Conservation (phyloP, 2,888 invertebrate species). For the Campaea margaritaria region DNA sequence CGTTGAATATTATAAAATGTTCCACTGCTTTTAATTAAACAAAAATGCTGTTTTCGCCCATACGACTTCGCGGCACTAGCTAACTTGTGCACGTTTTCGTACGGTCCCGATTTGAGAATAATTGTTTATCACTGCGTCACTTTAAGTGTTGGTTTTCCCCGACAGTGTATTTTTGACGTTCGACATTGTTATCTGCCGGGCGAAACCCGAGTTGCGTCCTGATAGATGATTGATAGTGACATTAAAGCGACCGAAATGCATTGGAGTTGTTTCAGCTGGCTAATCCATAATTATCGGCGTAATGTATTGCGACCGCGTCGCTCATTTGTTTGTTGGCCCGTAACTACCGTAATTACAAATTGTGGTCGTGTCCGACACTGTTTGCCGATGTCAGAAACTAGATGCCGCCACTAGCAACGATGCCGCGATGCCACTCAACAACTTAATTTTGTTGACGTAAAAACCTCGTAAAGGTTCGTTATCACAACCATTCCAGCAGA, state of each 20-base stretch:
- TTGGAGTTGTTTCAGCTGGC: conserved; percentile 62
- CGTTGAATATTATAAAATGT: no score
- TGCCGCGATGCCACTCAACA: conserved; percentile 5
- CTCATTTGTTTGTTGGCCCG: conserved; percentile 62
- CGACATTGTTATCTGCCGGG: conserved; percentile 47
- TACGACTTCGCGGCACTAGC: no score
- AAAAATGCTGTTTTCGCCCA: no score
- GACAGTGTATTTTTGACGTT: conserved; percentile 35
- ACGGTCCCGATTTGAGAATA: no score
- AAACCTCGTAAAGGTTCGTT: conserved; percentile 41
- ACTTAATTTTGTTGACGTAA: conserved; percentile 36
- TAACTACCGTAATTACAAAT: conserved; percentile 62
- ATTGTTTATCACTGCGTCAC: no score
- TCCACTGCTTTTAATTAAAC: no score
- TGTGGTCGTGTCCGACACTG: conserved; percentile 56
- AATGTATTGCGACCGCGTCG: conserved; percentile 60
- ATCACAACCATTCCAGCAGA: conserved; percentile 38
- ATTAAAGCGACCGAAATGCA: conserved; percentile 62
- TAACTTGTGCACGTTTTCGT: no score
- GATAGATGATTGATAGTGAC: conserved; percentile 59
- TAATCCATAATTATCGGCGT: conserved; percentile 68
- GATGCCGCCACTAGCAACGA: not conserved
- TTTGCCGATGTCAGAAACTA: conserved; percentile 33
- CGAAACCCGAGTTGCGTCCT: conserved; percentile 39
- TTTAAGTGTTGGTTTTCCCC: no score